A percentile compares a stretch with the other conserved stretches of the same genome.
Conservation (phyloP, 2,888 invertebrate genomes). For the Platycnemis pennipes region DNA sequence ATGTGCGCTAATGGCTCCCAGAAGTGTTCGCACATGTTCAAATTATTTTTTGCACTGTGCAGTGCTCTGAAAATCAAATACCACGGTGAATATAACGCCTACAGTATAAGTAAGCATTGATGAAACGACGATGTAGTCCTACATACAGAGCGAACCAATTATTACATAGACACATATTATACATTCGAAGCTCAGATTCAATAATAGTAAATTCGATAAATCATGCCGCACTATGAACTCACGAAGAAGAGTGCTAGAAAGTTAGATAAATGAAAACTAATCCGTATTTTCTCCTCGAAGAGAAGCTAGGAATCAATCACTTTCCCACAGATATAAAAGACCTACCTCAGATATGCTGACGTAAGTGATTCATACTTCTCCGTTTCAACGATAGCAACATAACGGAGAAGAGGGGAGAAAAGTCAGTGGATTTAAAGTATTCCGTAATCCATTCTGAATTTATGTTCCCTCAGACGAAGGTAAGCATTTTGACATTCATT, state of each 20-base stretch:
- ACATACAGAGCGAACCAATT: too few species aligned
- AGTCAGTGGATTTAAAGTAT: neutral
- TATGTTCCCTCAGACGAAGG: conserved; percentile 28
- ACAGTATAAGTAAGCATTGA: too few species aligned
- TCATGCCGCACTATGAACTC: too few species aligned
- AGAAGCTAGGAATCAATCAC: neutral
- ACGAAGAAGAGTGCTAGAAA: neutral
- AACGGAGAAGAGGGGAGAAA: neutral
- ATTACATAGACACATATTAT: too few species aligned
- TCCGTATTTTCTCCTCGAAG: neutral
- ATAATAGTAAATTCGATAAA: too few species aligned
- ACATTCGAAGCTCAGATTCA: too few species aligned
- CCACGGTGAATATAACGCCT: neutral
- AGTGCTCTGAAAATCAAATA: neutral
- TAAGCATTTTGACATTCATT: conserved; percentile 25
- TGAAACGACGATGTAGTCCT: too few species aligned
- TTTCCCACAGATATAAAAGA: neutral
- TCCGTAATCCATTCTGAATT: neutral
- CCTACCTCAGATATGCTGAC: conserved; percentile 45
- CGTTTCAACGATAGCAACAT: neutral
- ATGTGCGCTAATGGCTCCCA: conserved; percentile 87
- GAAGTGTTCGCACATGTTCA: conserved; percentile 80
- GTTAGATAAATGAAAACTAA: neutral
- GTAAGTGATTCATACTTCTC: conserved; percentile 30
- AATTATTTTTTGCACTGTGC: conserved; percentile 57